Evolutionary conservation across 2,888 invertebrate species (phyloP), one percentile per base, ranked within the genome.

Genomic region (Mactromeris polynyma): DNA sequence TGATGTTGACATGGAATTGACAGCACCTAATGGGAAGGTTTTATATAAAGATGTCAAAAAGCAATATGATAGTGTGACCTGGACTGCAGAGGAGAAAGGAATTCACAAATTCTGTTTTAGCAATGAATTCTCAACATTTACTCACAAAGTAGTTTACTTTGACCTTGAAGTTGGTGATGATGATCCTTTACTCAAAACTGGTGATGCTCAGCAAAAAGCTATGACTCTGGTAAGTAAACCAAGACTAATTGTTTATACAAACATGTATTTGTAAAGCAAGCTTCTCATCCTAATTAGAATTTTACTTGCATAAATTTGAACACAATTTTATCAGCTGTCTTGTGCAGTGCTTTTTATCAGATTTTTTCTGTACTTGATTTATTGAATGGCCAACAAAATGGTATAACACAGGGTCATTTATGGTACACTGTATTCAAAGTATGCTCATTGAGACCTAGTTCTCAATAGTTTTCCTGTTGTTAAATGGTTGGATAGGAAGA

Each of bases 71-170:
- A 98, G 98, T 40, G 98, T 98, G 97, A 98, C 98, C 86, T 96
- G 96, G 96, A 96, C 95, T 2, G 93, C 96, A 0, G 95, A 95
- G 19, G 88, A 91, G 73, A 93, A 92, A 6, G 96, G 96, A 19
- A 94, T 96, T 42, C 95, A 95, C 94, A 95, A 95, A 80, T 96
- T 96, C 94, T 96, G 99, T 97, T 99, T 99, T 97, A 99, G 99
- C 96, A 99, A 99, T 97, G 99, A 99, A 97, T 99, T 99, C 97
- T 99, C 99, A 81, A 99, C 99, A 85, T 99, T 99, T 97, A 99
- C 99, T 11, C 99, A 99, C 96, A 99, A 99, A 97, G 97, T 99
- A 93, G 99, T 99, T 38, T 99, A 99, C 97, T 98, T 99, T 98
- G 99, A 99, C 97, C 98, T 99, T 95, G 98, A 99, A 98, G 98